Base-by-base conservation (phyloP, 2,888 invertebrate species). In the Lithophane leautieri region DNA sequence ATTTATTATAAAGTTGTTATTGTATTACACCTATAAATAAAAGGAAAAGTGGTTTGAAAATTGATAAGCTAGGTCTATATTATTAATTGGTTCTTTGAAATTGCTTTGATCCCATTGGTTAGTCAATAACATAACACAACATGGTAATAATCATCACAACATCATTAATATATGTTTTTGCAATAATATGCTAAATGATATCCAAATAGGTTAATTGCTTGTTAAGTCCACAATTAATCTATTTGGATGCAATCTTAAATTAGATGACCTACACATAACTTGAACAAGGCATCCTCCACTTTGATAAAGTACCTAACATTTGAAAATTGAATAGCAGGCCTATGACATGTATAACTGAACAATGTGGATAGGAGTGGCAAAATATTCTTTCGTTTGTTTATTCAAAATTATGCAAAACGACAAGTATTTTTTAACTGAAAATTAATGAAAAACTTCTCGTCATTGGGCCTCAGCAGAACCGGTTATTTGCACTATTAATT, bases 31-130 rank as follows among this genome's bases (percentile, higher is more conserved):
- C 11, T 52, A 22, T 34, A 16, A 9, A 16, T 58, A 54, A 54
- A 40, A 62, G 73, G 84, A 70, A 79, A 71, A 70, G 7, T 54
- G 25, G 66, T 63, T 52, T 50, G 11, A 40, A 68, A 82, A 79
- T 68, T 77, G 67, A 82, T 79, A 68, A 67, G 34, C 63, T 4
- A 52, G 25, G 8, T 50, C 4, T 50, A 47, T 44, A 40, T 19
- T 25, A 63, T 47, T 28, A 9, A 22, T 40, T 50, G n/a, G 14
- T n/a, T 61, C 19, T 28, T 22, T 28, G 22, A 16, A 62, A 25
- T 16, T 25, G 16, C 14, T 58, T 28, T 62, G 25, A 44, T 58
- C 2, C 22, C 8, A 63, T 50, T 63, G 22, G 28, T 73, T 16
- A 22, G 14, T 34, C 9, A n/a, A 78, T 28, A 56, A 28, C 19